Evolutionary conservation across 2,113 vertebrate species (phyloP), one percentile per base, ranked within the genome.

Genomic region (Platanista minor): DNA sequence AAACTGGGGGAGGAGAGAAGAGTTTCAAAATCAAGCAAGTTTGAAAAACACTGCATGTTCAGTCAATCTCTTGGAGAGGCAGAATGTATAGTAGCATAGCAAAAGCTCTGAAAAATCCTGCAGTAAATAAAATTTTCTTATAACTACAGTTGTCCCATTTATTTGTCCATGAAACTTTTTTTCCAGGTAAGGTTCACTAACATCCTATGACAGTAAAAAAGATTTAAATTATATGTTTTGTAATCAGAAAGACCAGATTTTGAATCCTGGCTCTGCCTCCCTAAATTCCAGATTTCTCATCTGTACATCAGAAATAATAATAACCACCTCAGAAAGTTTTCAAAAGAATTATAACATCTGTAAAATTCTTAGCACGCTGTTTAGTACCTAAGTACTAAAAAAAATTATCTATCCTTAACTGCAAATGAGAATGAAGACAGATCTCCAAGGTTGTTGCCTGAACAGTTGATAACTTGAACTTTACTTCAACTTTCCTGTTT

Each of bases 301-400:
- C 49, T 74, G 12, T 36, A 84, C 75, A 67, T 75, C 87, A 95
- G 49, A 94, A 94, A 87, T 84, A 88, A 92, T 74, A 87, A 88
- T 25, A 89, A 46, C 59, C 52, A 95, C 25, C 23, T 90, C 54
- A 72, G 25, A 62, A 33, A 1, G 41, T 17, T 92, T 87, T 80
- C 52, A 23, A 86, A 97, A 87, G n/a, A 87, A 94, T 13, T 64
- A 46, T 39, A 46, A 91, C 62, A 18, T 93, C 12, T 89, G 5
- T 59, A 75, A 88, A 97, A 59, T 75, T 91, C 29, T 88, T 74
- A 95, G 49, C 39, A 81, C 3, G 88, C 17, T 84, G 23, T 4
- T 41, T 69, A 64, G 27, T 84, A 86, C 17, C 17, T 23, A 91
- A 95, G 41, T 69, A 82, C 39, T 71, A 27, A 83, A 82, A 85